Conservation (phyloP, 2,888 invertebrate species). For the Prosapia bicincta region DNA sequence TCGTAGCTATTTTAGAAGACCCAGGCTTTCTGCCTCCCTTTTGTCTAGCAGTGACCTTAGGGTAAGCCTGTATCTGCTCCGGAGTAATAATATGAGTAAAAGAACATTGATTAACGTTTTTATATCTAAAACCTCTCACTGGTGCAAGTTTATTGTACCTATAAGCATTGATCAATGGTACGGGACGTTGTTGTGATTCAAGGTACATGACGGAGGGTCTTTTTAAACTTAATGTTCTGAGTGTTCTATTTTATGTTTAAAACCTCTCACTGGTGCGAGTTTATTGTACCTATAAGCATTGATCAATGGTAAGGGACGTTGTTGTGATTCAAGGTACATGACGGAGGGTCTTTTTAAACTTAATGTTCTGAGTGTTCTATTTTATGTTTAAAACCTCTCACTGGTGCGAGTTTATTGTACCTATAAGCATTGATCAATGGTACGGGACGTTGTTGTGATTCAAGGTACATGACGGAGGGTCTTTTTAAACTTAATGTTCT, state of each 20-base stretch:
- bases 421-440: too few species aligned
- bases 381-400: too few species aligned
- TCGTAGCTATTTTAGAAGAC: too few species aligned
- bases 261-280: too few species aligned
- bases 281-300: conserved; percentile 20
- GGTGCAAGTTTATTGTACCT: conserved; percentile 14
- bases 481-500: too few species aligned
- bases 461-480: conserved; percentile 12
- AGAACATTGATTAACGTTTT: too few species aligned
- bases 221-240: conserved; percentile 3
- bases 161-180: conserved; percentile 15
- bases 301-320: conserved; percentile 13
- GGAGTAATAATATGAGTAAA: neutral
- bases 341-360: conserved; percentile 8
- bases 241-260: neutral
- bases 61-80: too few species aligned
- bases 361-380: neutral
- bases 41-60: neutral
- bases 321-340: conserved; percentile 19
- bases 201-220: conserved; percentile 17
- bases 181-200: conserved; percentile 9
- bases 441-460: too few species aligned
- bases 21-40: neutral
- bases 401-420: too few species aligned
- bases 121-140: neutral